These are phyloP conservation scores for Peromyscus attwateri DNA, from an alignment of 2,797 vertebrate species.

Conservation along the genomic window DNA sequence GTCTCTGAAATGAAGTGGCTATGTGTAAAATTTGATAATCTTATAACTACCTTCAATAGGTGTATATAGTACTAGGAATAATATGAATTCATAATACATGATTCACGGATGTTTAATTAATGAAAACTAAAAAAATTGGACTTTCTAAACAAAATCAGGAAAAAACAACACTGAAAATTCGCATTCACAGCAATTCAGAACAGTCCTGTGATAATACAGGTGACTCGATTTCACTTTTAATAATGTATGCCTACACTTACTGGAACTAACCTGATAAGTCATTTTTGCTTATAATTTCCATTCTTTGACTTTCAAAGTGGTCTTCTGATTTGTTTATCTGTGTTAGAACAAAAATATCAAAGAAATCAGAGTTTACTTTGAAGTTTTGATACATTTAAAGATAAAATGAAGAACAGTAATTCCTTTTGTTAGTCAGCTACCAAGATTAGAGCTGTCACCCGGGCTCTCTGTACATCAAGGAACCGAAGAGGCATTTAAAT, in stretches of 20 bases:
- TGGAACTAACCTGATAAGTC: constrained; percentile 27
- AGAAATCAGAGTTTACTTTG: constrained; percentile 4
- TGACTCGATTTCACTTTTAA: constrained; percentile 54
- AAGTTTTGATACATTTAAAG: constrained; percentile 45
- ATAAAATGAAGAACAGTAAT: background rate
- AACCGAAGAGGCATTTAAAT: constrained; percentile 20
- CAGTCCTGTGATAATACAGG: background rate
- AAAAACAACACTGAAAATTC: background rate
- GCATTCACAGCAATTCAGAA: background rate
- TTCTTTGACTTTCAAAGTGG: constrained; percentile 50
- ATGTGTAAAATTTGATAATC: background rate
- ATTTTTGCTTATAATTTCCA: constrained; percentile 36
- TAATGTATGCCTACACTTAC: background rate
- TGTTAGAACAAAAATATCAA: constrained; percentile 50
- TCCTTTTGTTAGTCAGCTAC: background rate
- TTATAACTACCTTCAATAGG: background rate
- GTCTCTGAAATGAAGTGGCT: background rate
- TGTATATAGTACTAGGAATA: background rate
- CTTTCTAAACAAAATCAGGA: constrained; percentile 44
- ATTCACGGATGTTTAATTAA: background rate
- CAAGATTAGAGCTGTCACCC: background rate
- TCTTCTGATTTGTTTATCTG: constrained; percentile 19
- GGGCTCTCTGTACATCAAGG: background rate
- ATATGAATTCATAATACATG: background rate
- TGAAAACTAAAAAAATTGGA: constrained; percentile 7